A percentile compares a stretch with the other conserved stretches of the same genome.
Evolutionary conservation across 1,140 invertebrate species (phyloP).

Genomic region (Megathymus violae): DNA sequence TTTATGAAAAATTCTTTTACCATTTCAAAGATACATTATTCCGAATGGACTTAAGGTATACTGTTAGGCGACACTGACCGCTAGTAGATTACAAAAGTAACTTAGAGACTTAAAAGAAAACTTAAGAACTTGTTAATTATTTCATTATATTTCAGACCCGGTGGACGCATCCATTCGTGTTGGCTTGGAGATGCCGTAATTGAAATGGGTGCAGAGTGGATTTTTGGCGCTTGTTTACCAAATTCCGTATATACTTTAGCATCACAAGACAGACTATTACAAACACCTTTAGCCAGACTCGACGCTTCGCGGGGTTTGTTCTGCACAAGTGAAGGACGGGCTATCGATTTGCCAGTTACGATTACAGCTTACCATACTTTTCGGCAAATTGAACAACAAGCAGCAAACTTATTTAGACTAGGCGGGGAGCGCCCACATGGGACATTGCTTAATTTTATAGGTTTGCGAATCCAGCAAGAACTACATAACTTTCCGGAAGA

Average conservation of each 20-base stretch:
- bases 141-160: slow-evolving; percentile 69
- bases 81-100: too few species aligned
- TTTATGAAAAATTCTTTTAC: too few species aligned
- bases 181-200: slow-evolving; percentile 89
- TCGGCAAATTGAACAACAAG: slow-evolving; percentile 86
- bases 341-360: slow-evolving; percentile 85
- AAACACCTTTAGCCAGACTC: slow-evolving; percentile 77
- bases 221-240: slow-evolving; percentile 85
- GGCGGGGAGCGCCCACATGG: slow-evolving; percentile 85
- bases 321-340: slow-evolving; percentile 87
- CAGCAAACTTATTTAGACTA: slow-evolving; percentile 85
- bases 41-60: too few species aligned
- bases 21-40: too few species aligned
- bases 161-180: slow-evolving; percentile 89
- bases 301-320: slow-evolving; percentile 84
- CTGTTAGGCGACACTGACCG: too few species aligned
- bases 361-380: slow-evolving; percentile 87
- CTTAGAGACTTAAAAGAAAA: too few species aligned
- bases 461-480: slow-evolving; percentile 87
- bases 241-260: slow-evolving; percentile 88
- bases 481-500: slow-evolving; percentile 87
- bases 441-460: slow-evolving; percentile 86
- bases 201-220: slow-evolving; percentile 89
- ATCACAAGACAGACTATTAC: slow-evolving; percentile 86
- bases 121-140: slow-evolving; percentile 1